Conservation (phyloP, 2,797 vertebrate genomes). For the Sebastiscus albofasciatus region DNA sequence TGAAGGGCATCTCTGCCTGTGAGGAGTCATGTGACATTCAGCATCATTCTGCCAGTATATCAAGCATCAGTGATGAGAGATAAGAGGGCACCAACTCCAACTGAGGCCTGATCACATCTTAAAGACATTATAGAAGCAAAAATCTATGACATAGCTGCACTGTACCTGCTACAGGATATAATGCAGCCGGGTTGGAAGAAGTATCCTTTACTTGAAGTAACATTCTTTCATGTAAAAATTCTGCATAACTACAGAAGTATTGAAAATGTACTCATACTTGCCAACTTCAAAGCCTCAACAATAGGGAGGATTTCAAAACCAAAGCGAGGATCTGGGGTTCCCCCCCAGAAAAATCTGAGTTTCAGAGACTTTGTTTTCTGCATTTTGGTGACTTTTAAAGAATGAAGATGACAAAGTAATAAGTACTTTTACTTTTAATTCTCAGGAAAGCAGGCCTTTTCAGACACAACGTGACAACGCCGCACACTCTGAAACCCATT, state of each 20-base stretch:
- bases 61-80: slow-evolving; percentile 19
- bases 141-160: neutral
- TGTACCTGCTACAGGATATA: neutral
- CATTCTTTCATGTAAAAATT: neutral
- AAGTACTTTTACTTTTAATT: no score
- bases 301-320: no score
- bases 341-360: no score
- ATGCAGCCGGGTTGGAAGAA: neutral
- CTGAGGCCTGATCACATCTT: neutral
- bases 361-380: no score
- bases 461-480: no score
- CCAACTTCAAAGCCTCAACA: no score
- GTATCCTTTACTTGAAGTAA: neutral
- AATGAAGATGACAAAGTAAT: no score
- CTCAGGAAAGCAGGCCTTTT: no score
- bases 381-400: no score
- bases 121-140: neutral
- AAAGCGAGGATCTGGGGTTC: no score
- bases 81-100: neutral
- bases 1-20: slow-evolving; percentile 52
- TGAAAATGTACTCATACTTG: neutral
- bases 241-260: neutral
- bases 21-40: slow-evolving; percentile 33
- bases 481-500: no score
- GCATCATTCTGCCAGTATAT: slow-evolving; percentile 13